A percentile compares a stretch with the other conserved stretches of the same genome.
Evolutionary conservation across 2,888 invertebrate species (phyloP).

Genomic region (Mellilla xanthometata): DNA sequence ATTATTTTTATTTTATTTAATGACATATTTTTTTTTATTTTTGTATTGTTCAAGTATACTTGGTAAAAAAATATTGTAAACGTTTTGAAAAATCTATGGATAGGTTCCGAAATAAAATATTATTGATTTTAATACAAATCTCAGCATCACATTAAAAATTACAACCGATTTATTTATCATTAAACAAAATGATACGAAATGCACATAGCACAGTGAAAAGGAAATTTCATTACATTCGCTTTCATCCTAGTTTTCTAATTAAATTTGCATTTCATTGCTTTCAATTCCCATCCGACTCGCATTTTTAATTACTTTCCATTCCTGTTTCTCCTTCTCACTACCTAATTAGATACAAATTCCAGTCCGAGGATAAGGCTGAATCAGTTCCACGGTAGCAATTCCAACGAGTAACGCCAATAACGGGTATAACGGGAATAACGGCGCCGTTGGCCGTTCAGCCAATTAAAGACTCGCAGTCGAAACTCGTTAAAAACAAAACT

Average conservation of each 20-base stretch:
- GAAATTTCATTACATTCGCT: too few species aligned
- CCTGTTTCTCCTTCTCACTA: conserved; percentile 5
- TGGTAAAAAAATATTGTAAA: too few species aligned
- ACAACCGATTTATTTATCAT: too few species aligned
- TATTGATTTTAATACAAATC: too few species aligned
- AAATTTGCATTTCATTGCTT: conserved; percentile 1
- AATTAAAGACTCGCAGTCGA: conserved; percentile 31
- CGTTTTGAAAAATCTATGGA: too few species aligned
- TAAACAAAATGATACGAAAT: too few species aligned
- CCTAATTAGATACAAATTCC: conserved; percentile 18
- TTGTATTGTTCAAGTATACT: too few species aligned
- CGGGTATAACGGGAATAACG: conserved; percentile 18
- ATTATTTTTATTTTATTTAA: too few species aligned
- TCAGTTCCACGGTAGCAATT: conserved; percentile 28
- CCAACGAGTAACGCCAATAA: conserved; percentile 19
- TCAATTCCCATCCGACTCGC: not conserved
- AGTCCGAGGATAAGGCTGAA: conserved; percentile 27
- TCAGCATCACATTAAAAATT: too few species aligned
- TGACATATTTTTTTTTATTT: too few species aligned
- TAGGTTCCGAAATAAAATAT: too few species aligned
- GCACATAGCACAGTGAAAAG: too few species aligned
- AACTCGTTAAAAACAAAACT: conserved; percentile 29
- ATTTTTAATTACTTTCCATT: conserved; percentile 7
- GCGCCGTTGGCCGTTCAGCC: conserved; percentile 31
- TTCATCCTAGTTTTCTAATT: not conserved